A percentile compares a stretch with the other conserved stretches of the same genome.
Conservation (phyloP, 1,140 invertebrate genomes). For the Drosophila ercepeae region DNA sequence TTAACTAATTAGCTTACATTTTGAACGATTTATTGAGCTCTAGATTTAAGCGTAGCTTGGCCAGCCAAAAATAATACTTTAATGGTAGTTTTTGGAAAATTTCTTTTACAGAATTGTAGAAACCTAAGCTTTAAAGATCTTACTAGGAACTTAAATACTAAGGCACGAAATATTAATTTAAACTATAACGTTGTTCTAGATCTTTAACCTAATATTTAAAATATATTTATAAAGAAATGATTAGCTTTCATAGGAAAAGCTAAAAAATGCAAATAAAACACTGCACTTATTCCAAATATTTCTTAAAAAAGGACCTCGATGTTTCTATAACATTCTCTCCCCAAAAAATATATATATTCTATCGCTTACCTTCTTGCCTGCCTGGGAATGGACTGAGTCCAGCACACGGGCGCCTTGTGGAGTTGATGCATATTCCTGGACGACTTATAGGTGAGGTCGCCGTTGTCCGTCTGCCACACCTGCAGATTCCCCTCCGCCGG, state of each 20-base stretch:
- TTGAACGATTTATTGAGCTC: constrained; percentile 49
- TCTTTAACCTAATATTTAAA: neutral
- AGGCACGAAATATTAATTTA: neutral
- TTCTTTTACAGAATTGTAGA: neutral
- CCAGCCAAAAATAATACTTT: constrained; percentile 11
- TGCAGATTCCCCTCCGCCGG: constrained; percentile 82
- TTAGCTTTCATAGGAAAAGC: too few relatives aligned
- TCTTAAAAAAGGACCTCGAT: neutral
- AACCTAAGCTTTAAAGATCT: neutral
- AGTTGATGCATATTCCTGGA: constrained; percentile 80
- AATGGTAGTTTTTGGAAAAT: neutral
- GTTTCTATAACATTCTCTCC: neutral
- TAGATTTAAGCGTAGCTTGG: constrained; percentile 42
- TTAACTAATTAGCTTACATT: constrained; percentile 74
- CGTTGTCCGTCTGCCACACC: constrained; percentile 81
- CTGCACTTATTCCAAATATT: too few relatives aligned
- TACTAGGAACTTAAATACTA: neutral
- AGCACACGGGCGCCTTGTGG: constrained; percentile 82
- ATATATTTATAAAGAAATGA: too few relatives aligned
- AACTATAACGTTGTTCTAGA: neutral
- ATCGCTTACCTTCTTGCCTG: constrained; percentile 82
- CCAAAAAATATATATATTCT: neutral
- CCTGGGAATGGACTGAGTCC: constrained; percentile 83
- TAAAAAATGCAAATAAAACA: too few relatives aligned
- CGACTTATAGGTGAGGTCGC: constrained; percentile 81